phyloP scores from a whole-genome alignment of 2,797 vertebrate species.

The Danio albolineatus region DNA sequence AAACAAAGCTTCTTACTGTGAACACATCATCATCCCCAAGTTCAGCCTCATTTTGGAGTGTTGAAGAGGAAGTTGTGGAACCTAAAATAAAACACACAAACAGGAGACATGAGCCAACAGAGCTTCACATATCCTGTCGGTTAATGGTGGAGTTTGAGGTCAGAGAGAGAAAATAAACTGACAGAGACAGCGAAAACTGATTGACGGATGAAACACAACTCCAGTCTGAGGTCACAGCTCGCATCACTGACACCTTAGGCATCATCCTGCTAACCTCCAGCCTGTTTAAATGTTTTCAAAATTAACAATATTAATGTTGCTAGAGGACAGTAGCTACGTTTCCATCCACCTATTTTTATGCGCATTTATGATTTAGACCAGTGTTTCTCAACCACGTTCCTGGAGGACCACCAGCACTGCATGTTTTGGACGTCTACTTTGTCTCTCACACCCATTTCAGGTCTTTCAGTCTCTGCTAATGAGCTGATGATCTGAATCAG shows the following conservation, averaged over 20 bases:
- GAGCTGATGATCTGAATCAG: too few species aligned
- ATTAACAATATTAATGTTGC: too few species aligned
- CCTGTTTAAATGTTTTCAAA: neutral
- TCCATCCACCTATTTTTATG: too few species aligned
- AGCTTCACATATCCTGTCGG: slow-evolving; percentile 58
- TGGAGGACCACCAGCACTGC: too few species aligned
- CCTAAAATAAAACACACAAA: slow-evolving; percentile 76
- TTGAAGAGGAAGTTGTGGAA: slow-evolving; percentile 97
- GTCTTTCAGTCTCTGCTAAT: too few species aligned
- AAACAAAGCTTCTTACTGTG: slow-evolving; percentile 84
- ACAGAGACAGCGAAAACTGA: slow-evolving; percentile 28
- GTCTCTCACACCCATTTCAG: too few species aligned
- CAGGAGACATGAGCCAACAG: slow-evolving; percentile 51
- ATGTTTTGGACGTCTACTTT: too few species aligned
- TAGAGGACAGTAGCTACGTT: too few species aligned
- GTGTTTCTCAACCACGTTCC: too few species aligned
- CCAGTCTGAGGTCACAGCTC: slow-evolving; percentile 41
- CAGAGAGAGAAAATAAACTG: slow-evolving; percentile 6
- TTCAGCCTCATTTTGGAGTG: slow-evolving; percentile 96
- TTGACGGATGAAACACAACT: slow-evolving; percentile 50
- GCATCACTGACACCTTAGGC: neutral
- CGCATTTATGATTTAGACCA: too few species aligned
- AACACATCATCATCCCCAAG: slow-evolving; percentile 98
- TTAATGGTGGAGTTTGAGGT: slow-evolving; percentile 41
- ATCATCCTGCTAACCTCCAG: slow-evolving; percentile 20